Base-by-base conservation (phyloP, 1,140 invertebrate species). In the Gonioctena quinquepunctata region DNA sequence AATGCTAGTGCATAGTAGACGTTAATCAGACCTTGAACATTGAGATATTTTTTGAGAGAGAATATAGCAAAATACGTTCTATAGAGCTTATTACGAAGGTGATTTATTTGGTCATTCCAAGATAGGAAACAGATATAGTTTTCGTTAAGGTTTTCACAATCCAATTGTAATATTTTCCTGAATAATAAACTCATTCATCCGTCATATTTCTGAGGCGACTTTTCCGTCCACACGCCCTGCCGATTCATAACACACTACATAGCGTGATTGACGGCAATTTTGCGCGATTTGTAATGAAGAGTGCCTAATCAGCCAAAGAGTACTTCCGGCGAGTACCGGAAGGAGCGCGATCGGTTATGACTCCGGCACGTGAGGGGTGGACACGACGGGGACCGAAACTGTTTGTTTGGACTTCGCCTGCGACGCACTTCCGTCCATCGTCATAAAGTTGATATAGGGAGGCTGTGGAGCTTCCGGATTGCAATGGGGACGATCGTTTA, bases 261-360 rank as follows among this genome's bases (percentile, higher is more conserved):
- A 52, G 63, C 63, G 63, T 65, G 63, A 65, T 65, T 54, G 19
- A 54, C 2, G 18, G 16, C 48, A 65, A 65, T 65, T 65, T 65
- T 42, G 60, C 1, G 60, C 60, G 60, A 62, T 18, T 65, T 28
- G 48, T 54, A 65, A 65, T 25, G 63, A 65, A 52, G 23, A 27
- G 63, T 27, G 63, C 48, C 49, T 25, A 54, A 65, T 65, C 63
- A 54, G 48, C 18, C 63, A 28, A 54, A 62, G 60, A 62, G 60
- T 62, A 62, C 60, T 62, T 62, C 60, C 60, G 60, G 60, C 33
- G 0, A 50, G 63, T 50, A 65, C 63, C 63, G 63, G 63, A 65
- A 65, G 22, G 48, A 49, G 16, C 3, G 22, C 48, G n/a, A 65
- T 65, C 63, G 27, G 48, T 65, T 65, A 65, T 65, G 63, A 65